These are phyloP conservation scores for Chamaea fasciata DNA, from an alignment of 2,113 vertebrate genomes.

Conservation along the genomic window DNA sequence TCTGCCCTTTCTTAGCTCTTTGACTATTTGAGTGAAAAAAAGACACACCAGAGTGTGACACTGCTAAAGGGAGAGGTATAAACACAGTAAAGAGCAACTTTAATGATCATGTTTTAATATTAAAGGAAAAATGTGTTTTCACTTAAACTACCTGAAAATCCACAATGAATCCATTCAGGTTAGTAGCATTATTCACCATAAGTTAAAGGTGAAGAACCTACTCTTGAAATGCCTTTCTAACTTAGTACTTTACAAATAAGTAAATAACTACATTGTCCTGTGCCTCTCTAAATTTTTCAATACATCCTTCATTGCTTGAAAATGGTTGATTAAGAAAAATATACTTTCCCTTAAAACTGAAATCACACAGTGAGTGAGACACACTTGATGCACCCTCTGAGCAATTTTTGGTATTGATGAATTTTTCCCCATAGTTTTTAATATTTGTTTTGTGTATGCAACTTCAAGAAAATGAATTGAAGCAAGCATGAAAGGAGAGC, in stretches of 20 bases:
- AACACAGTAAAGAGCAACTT: neutral
- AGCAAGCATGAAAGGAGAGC: neutral
- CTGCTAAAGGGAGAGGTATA: neutral
- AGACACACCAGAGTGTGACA: neutral
- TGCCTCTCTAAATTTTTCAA: neutral
- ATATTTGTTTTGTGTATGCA: neutral
- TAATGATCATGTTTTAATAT: slow-evolving; percentile 29
- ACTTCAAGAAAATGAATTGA: neutral
- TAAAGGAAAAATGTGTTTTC: slow-evolving; percentile 32
- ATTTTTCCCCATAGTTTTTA: neutral
- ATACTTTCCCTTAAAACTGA: neutral
- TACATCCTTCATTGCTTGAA: neutral
- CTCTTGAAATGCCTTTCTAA: neutral
- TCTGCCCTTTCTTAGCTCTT: slow-evolving; percentile 7
- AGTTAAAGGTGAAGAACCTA: neutral
- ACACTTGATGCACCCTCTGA: neutral
- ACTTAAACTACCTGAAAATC: slow-evolving; percentile 33
- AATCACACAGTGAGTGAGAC: neutral
- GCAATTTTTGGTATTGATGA: neutral
- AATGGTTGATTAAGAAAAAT: neutral
- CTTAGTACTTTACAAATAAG: neutral
- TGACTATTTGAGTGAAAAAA: neutral
- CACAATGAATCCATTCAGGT: neutral
- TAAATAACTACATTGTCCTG: neutral
- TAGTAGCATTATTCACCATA: neutral